These are phyloP conservation scores for Ciconia maguari DNA, from an alignment of 2,113 vertebrate genomes.

Conservation along the genomic window DNA sequence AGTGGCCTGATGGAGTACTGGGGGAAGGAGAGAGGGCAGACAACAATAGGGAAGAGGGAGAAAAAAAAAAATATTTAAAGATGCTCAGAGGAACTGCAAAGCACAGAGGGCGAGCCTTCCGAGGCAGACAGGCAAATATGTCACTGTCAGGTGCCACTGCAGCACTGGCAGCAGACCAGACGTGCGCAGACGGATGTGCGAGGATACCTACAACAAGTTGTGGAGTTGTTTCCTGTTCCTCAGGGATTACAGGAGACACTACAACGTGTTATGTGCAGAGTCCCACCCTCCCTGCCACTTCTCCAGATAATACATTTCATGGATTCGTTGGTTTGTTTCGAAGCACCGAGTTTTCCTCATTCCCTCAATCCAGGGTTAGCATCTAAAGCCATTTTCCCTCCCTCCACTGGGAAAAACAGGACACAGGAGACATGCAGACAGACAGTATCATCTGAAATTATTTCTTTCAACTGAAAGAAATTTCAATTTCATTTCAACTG, in stretches of 20 bases:
- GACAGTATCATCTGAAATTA: not conserved
- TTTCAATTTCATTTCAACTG: not conserved
- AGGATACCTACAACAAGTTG: not conserved
- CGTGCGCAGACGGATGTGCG: not conserved
- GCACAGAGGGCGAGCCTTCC: not conserved
- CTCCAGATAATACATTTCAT: not conserved
- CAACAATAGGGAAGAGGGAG: not conserved
- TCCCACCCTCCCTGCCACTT: too few species aligned
- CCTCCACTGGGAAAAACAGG: not conserved
- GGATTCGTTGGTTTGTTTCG: not conserved
- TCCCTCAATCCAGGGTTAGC: not conserved
- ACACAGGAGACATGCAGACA: not conserved
- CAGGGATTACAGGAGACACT: not conserved
- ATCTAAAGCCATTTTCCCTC: not conserved
- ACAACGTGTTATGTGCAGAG: rapidly evolving
- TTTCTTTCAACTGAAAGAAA: not conserved
- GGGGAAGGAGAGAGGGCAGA: not conserved
- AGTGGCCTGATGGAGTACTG: not conserved
- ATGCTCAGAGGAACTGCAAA: not conserved
- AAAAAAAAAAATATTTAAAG: not conserved
- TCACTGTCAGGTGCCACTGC: not conserved
- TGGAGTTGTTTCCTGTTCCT: not conserved
- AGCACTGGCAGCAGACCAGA: conserved; percentile 3
- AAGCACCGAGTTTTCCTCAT: not conserved
- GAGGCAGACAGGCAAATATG: not conserved